Conservation (phyloP, 2,888 invertebrate genomes). For the Watsonalla cultraria region DNA sequence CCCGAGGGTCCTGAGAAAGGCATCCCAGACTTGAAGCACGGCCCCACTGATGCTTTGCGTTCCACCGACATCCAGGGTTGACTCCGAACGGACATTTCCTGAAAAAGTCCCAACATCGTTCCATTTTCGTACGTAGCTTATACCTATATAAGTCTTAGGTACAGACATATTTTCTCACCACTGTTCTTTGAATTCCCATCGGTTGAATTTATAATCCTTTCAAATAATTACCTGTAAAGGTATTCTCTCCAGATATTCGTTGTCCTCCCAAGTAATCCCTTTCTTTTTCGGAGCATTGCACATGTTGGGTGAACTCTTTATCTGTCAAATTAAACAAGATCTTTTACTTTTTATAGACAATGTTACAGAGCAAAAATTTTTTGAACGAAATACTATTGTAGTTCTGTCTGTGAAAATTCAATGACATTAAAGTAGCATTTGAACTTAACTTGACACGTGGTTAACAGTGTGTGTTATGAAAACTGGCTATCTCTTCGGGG, state of each 20-base stretch:
- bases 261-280: constrained; percentile 38
- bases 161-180: too few relatives aligned
- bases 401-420: too few relatives aligned
- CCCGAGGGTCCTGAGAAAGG: constrained; percentile 47
- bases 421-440: too few relatives aligned
- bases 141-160: too few relatives aligned
- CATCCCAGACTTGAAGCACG: constrained; percentile 37
- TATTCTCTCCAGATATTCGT: constrained; percentile 29
- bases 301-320: constrained; percentile 9
- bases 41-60: constrained; percentile 51
- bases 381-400: background rate
- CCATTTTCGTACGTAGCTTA: too few relatives aligned
- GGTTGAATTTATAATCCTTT: background rate
- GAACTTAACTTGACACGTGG: too few relatives aligned
- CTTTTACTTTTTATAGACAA: constrained; percentile 2
- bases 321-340: constrained; percentile 20
- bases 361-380: background rate
- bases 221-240: constrained; percentile 27
- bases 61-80: constrained; percentile 31
- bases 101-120: constrained; percentile 11
- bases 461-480: too few relatives aligned
- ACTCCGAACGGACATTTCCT: constrained; percentile 30
- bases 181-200: too few relatives aligned
- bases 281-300: constrained; percentile 26
- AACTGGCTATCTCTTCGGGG: too few relatives aligned